Conservation (phyloP, 2,797 vertebrate species). For the Rhodeus uyekii region DNA sequence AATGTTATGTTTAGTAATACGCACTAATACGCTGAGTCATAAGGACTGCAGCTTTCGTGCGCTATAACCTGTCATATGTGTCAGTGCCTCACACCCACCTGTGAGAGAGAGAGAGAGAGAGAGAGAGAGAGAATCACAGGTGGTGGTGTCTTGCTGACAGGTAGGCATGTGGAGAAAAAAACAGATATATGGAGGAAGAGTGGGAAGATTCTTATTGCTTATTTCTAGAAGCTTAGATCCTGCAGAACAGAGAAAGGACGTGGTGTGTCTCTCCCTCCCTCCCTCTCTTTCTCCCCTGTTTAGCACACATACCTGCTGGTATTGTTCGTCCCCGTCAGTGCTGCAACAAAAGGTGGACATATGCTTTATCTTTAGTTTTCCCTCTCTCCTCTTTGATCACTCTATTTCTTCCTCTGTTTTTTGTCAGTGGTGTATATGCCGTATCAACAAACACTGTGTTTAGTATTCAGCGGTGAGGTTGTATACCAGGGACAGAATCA, state of each 20-base stretch:
- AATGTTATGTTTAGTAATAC: slow-evolving; percentile 33
- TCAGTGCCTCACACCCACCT: slow-evolving; percentile 48
- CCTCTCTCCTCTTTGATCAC: slow-evolving; percentile 17
- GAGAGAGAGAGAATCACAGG: slow-evolving; percentile 21
- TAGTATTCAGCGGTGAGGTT: slow-evolving; percentile 40
- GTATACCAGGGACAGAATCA: slow-evolving; percentile 70
- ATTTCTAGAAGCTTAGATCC: slow-evolving; percentile 57
- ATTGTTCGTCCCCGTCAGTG: slow-evolving; percentile 26
- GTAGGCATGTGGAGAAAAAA: slow-evolving; percentile 33
- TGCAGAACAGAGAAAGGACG: slow-evolving; percentile 48
- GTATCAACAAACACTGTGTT: slow-evolving; percentile 28
- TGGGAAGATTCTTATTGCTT: slow-evolving; percentile 39
- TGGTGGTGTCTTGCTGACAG: slow-evolving; percentile 47
- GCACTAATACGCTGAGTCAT: slow-evolving; percentile 42
- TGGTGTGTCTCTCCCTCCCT: slow-evolving; percentile 36
- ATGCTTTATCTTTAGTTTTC: slow-evolving; percentile 18
- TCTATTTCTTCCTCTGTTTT: slow-evolving; percentile 28
- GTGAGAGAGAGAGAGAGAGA: slow-evolving; percentile 28
- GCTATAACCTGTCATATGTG: slow-evolving; percentile 46
- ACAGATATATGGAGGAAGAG: slow-evolving; percentile 37
- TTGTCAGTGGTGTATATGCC: slow-evolving; percentile 10
- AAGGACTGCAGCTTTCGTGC: slow-evolving; percentile 43
- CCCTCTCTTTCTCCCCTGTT: slow-evolving; percentile 49
- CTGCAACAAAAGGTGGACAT: slow-evolving; percentile 40
- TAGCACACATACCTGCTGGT: slow-evolving; percentile 41